Conservation (phyloP, 2,113 vertebrate species). For the Crotalus viridis region DNA sequence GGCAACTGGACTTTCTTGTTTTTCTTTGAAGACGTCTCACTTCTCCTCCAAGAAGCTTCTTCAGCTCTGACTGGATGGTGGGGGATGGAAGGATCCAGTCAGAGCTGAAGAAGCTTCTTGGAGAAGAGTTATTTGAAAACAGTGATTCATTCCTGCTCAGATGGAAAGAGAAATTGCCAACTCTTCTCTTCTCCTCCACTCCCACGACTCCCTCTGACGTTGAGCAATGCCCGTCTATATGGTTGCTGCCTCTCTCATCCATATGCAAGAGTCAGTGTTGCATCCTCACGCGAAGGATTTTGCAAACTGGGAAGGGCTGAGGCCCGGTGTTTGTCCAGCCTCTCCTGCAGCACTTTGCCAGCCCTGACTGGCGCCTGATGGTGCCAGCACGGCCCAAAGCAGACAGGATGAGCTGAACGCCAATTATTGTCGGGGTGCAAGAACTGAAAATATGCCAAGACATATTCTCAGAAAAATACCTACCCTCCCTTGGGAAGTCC, state of each 20-base stretch:
- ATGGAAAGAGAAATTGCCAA: rapidly evolving
- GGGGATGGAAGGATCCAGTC: too few relatives aligned
- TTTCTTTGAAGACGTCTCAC: too few relatives aligned
- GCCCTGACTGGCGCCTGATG: background rate
- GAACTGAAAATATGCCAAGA: background rate
- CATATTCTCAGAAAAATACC: background rate
- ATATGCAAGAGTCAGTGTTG: background rate
- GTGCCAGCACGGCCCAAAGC: background rate
- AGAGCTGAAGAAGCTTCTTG: too few relatives aligned
- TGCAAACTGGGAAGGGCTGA: slow-evolving; percentile 3
- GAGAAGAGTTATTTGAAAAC: background rate
- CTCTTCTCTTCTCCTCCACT: background rate
- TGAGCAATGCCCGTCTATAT: background rate
- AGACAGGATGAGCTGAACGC: background rate
- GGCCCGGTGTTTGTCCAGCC: background rate
- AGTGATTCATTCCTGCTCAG: background rate
- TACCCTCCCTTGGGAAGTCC: background rate
- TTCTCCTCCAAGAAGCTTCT: too few relatives aligned
- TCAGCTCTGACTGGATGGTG: too few relatives aligned
- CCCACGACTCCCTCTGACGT: background rate
- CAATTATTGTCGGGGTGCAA: background rate
- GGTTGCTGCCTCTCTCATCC: background rate
- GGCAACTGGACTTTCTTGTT: too few relatives aligned
- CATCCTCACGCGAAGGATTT: background rate
- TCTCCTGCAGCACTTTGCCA: background rate